Conservation (phyloP, 2,797 vertebrate species). For the Dallia pectoralis region DNA sequence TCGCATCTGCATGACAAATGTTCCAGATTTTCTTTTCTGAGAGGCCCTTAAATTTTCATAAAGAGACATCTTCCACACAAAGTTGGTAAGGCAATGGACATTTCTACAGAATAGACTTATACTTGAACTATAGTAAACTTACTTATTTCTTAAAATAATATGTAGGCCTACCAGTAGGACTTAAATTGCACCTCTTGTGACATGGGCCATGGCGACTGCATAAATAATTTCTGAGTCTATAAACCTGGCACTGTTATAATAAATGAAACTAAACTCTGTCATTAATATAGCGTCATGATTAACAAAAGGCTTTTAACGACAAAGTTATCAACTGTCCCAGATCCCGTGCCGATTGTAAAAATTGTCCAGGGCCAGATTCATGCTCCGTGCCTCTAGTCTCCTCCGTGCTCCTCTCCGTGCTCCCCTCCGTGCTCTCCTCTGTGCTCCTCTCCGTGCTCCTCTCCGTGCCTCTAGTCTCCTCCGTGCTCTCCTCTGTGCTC, state of each 20-base stretch:
- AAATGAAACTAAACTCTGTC: not conserved
- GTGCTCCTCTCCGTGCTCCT: too few species aligned
- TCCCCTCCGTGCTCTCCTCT: too few species aligned
- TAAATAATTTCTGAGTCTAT: too few species aligned
- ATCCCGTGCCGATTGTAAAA: not conserved
- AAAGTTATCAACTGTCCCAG: not conserved
- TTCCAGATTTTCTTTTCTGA: not conserved
- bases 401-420: too few species aligned
- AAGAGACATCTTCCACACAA: not conserved
- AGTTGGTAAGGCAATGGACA: not conserved
- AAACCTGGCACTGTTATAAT: not conserved
- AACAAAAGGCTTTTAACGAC: not conserved
- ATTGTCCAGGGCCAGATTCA: not conserved
- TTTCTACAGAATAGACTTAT: not conserved
- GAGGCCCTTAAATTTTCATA: not conserved
- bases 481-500: too few species aligned
- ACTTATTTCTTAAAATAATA: not conserved
- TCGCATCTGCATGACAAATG: not conserved
- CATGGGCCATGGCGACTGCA: not conserved
- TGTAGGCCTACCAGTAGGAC: not conserved
- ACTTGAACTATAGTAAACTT: not conserved
- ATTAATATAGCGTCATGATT: not conserved
- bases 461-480: too few species aligned
- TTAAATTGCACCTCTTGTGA: not conserved
- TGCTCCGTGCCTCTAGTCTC: not conserved